Percentiles rank a stretch among this genome's conserved stretches.
Evolutionary conservation across 2,797 vertebrate genomes (phyloP).

Genomic region (Oophaga sylvatica): DNA sequence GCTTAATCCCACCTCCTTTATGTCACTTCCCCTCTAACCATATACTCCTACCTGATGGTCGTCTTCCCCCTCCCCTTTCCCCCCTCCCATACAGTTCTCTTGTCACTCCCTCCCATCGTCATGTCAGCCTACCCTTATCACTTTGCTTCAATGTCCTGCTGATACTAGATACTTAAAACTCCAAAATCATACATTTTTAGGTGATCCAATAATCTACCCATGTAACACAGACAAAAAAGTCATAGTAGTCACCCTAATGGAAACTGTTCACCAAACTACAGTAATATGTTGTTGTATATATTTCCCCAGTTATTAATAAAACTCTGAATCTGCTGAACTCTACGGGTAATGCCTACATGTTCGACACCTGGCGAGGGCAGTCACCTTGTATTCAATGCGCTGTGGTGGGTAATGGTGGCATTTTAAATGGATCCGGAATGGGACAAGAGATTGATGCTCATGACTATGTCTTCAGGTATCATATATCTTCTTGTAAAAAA

Average conservation of each 20-base stretch:
- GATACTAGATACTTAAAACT: no score
- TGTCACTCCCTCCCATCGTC: no score
- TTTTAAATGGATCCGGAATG: conserved; percentile 75
- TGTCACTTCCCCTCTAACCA: no score
- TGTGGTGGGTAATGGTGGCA: conserved; percentile 83
- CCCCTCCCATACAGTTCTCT: no score
- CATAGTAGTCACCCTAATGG: no score
- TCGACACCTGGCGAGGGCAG: conserved; percentile 74
- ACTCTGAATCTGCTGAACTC: conserved; percentile 75
- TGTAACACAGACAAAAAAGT: not conserved
- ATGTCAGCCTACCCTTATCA: no score
- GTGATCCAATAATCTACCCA: no score
- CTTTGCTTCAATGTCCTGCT: no score
- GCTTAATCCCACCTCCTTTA: no score
- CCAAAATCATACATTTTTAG: no score
- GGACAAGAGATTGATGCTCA: conserved; percentile 81
- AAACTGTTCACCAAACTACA: not conserved
- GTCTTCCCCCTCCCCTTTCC: no score
- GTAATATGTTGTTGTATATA: not conserved
- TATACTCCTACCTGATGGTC: no score
- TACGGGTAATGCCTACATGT: conserved; percentile 70
- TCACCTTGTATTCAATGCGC: conserved; percentile 76
- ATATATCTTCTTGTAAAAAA: not conserved
- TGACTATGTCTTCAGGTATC: conserved; percentile 83
- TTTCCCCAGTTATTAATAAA: conserved; percentile 70